These are phyloP conservation scores for Orthosia cruda DNA, from an alignment of 2,888 invertebrate genomes.

Conservation along the genomic window DNA sequence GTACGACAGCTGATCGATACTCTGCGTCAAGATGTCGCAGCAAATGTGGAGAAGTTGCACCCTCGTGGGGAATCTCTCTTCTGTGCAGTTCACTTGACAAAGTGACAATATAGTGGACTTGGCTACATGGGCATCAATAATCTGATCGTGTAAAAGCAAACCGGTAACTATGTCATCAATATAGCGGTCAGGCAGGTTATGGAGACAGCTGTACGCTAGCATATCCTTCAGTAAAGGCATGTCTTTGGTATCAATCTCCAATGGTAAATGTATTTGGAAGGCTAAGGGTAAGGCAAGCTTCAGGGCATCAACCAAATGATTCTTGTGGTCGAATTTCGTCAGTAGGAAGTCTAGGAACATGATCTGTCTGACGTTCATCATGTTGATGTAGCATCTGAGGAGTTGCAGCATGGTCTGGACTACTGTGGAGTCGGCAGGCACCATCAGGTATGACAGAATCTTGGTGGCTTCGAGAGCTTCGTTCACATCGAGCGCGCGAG, in stretches of 20 bases:
- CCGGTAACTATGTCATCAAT: constrained; percentile 90
- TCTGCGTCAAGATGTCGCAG: constrained; percentile 87
- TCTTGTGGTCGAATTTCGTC: constrained; percentile 85
- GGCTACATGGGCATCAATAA: constrained; percentile 86
- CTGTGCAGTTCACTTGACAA: constrained; percentile 87
- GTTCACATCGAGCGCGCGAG: constrained; percentile 89
- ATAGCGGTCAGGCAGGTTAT: constrained; percentile 88
- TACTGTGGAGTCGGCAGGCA: constrained; percentile 92
- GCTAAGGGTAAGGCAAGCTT: constrained; percentile 93
- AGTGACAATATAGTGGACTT: constrained; percentile 92
- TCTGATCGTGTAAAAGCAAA: constrained; percentile 86
- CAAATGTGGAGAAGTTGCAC: constrained; percentile 90
- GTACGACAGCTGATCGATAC: constrained; percentile 85
- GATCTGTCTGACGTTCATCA: constrained; percentile 92
- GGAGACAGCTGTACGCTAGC: constrained; percentile 90
- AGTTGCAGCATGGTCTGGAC: constrained; percentile 93
- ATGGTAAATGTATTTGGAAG: constrained; percentile 92
- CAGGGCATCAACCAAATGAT: constrained; percentile 93
- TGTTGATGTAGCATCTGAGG: constrained; percentile 92
- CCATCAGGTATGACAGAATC: constrained; percentile 91
- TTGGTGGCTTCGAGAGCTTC: constrained; percentile 92
- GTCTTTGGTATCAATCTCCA: constrained; percentile 92
- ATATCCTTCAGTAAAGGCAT: constrained; percentile 89
- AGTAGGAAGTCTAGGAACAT: constrained; percentile 93
- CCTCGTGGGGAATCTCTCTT: constrained; percentile 83